These are phyloP conservation scores for Lycodopsis pacificus DNA, from an alignment of 2,797 vertebrate species.

Conservation along the genomic window DNA sequence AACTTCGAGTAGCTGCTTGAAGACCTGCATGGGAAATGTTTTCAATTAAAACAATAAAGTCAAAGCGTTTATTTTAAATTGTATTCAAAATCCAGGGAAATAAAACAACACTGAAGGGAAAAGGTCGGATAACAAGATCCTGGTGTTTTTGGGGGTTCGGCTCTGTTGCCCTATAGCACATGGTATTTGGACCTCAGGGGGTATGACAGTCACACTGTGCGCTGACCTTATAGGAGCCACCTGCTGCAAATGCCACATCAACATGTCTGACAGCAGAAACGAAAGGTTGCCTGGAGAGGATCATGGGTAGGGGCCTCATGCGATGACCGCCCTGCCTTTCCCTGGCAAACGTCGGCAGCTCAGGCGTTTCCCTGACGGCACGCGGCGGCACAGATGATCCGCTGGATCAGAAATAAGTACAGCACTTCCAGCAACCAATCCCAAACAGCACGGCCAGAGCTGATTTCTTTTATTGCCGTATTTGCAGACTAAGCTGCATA, in stretches of 20 bases:
- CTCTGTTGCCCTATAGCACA: conserved; percentile 42
- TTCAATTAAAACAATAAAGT: background rate
- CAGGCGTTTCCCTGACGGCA: conserved; percentile 50
- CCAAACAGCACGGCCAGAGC: conserved; percentile 22
- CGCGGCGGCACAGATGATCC: conserved; percentile 40
- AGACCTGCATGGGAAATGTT: background rate
- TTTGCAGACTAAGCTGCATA: conserved; percentile 55
- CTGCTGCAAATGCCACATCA: conserved; percentile 82
- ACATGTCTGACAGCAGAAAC: conserved; percentile 69
- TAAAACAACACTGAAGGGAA: conserved; percentile 47
- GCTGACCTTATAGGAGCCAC: conserved; percentile 77
- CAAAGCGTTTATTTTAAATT: background rate
- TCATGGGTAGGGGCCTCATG: conserved; percentile 52
- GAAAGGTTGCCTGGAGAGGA: conserved; percentile 64
- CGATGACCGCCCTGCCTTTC: conserved; percentile 33
- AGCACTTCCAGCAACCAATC: conserved; percentile 32
- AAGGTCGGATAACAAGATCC: conserved; percentile 52
- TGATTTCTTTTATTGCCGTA: conserved; percentile 26
- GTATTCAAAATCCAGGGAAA: background rate
- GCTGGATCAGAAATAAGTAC: conserved; percentile 40
- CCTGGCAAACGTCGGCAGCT: conserved; percentile 35
- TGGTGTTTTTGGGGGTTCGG: conserved; percentile 35
- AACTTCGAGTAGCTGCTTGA: background rate
- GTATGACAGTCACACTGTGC: conserved; percentile 74
- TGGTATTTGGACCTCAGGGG: conserved; percentile 67